A percentile compares a stretch with the other conserved stretches of the same genome.
Conservation (phyloP, 2,113 vertebrate genomes). For the Aythya baeri region DNA sequence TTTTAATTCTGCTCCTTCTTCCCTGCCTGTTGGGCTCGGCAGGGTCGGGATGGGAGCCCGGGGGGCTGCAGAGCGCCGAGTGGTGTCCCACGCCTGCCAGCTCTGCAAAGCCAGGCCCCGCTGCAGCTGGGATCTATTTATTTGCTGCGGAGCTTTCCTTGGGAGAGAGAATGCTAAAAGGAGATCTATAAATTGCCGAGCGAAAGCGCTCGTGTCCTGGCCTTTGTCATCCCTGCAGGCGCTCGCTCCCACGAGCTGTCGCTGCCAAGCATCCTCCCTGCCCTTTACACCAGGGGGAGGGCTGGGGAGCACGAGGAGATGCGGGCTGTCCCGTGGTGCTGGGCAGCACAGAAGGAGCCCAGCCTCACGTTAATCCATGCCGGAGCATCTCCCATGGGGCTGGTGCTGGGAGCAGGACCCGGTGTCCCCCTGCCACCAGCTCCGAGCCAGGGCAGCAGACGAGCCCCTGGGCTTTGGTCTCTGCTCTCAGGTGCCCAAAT, state of each 20-base stretch:
- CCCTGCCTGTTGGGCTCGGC: fast-evolving
- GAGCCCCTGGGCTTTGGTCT: not conserved
- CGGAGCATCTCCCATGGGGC: not conserved
- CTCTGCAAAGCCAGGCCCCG: not conserved
- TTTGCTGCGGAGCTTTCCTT: constrained; percentile 17
- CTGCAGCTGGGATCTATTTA: constrained; percentile 11
- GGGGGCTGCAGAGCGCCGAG: not conserved
- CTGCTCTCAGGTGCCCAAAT: not conserved
- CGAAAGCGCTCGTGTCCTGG: not conserved
- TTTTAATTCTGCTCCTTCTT: not conserved
- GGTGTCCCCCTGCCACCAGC: not conserved
- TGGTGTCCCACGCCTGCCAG: not conserved
- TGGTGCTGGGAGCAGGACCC: not conserved
- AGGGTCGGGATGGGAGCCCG: not conserved
- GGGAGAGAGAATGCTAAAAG: not conserved
- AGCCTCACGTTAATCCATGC: fast-evolving
- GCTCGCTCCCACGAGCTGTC: not conserved
- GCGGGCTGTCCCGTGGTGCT: not conserved
- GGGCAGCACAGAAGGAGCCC: not conserved
- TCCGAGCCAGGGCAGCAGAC: not conserved
- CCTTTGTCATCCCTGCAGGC: not conserved
- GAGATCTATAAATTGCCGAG: not conserved
- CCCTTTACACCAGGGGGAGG: not conserved
- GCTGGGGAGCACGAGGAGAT: not conserved
- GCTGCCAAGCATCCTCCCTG: not conserved